These are phyloP conservation scores for Nycticryphes semicollaris DNA, from an alignment of 2,113 vertebrate genomes.

Conservation along the genomic window DNA sequence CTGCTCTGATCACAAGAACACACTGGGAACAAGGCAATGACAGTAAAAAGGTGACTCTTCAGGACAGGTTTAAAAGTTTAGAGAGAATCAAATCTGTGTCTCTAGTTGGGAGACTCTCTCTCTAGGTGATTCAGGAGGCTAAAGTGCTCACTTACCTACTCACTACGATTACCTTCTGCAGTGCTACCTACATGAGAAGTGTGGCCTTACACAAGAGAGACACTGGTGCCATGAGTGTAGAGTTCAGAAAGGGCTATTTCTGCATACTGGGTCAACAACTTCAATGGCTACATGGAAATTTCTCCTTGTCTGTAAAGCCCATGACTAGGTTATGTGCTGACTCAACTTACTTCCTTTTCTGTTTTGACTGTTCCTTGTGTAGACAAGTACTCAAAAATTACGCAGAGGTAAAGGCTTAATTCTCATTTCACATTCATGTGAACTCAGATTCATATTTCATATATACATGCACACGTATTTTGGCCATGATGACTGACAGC, in stretches of 20 bases:
- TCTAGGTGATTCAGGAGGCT: background rate
- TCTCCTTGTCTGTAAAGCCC: background rate
- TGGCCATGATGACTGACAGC: background rate
- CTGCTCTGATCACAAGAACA: background rate
- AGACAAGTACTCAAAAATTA: background rate
- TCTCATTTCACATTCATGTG: background rate
- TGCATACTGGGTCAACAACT: background rate
- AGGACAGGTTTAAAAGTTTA: background rate
- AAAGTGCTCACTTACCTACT: background rate
- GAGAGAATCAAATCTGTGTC: background rate
- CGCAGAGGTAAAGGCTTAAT: background rate
- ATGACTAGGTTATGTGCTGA: background rate
- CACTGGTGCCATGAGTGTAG: background rate
- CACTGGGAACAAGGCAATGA: background rate
- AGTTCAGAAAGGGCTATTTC: background rate
- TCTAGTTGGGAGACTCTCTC: background rate
- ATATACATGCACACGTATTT: background rate
- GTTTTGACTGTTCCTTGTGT: background rate
- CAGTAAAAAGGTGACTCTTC: background rate
- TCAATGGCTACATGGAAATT: background rate
- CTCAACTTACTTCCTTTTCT: background rate
- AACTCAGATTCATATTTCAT: background rate
- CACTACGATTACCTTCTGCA: background rate
- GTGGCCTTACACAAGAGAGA: accelerated
- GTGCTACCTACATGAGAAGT: background rate